phyloP scores from a whole-genome alignment of 2,797 vertebrate species.

The Manis javanica region DNA sequence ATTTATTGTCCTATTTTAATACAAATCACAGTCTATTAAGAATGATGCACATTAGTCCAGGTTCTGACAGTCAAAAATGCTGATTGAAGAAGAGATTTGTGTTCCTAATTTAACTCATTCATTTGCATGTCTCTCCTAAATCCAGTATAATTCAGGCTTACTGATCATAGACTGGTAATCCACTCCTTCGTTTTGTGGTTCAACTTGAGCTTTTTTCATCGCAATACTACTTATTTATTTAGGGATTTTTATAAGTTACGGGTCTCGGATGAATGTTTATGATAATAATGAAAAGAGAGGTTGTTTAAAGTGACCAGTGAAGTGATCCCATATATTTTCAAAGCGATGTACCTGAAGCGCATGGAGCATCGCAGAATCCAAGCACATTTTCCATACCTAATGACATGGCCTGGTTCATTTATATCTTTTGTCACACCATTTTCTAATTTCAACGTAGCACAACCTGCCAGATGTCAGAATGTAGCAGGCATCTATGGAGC shows the following conservation, averaged over 20 bases:
- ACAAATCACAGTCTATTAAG: slow-evolving; percentile 75
- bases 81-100: slow-evolving; percentile 75
- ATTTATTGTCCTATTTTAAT: slow-evolving; percentile 69
- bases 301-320: neutral
- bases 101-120: slow-evolving; percentile 77
- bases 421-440: neutral
- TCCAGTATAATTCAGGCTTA: slow-evolving; percentile 62
- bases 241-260: neutral
- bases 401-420: neutral
- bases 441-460: neutral
- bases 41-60: slow-evolving; percentile 69
- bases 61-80: slow-evolving; percentile 56
- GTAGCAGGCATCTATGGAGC: neutral
- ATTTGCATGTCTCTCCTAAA: slow-evolving; percentile 58
- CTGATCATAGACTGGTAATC: slow-evolving; percentile 62
- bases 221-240: slow-evolving; percentile 29
- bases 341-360: neutral
- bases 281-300: slow-evolving; percentile 20
- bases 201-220: slow-evolving; percentile 31
- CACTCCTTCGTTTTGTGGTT: neutral
- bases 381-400: neutral
- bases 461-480: neutral
- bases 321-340: neutral
- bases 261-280: neutral
- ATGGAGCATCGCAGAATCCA: neutral